These are phyloP conservation scores for Bombus waltoni DNA, from an alignment of 1,140 invertebrate species.

Conservation along the genomic window DNA sequence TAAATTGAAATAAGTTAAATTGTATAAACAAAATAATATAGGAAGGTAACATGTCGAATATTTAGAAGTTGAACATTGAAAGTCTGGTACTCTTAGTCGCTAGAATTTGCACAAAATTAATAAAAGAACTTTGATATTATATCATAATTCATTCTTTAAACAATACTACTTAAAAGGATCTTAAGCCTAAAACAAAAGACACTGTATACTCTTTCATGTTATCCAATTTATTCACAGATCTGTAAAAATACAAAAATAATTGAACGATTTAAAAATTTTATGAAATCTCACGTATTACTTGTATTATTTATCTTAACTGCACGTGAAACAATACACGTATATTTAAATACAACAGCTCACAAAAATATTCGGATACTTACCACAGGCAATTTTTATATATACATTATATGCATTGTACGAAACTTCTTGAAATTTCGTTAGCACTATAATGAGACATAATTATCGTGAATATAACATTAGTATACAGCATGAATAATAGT, in stretches of 20 bases:
- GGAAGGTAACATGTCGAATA: not conserved
- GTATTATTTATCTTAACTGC: too few species aligned
- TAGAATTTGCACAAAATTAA: not conserved
- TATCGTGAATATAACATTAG: too few species aligned
- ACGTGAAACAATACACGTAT: too few species aligned
- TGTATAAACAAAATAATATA: too few species aligned
- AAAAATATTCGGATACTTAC: too few species aligned
- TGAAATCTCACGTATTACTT: not conserved
- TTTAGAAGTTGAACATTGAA: not conserved
- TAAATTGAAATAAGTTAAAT: not conserved
- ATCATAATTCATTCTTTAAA: not conserved
- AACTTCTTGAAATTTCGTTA: too few species aligned
- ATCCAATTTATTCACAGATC: not conserved
- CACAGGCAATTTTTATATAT: too few species aligned
- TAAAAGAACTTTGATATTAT: not conserved
- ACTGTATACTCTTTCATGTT: not conserved
- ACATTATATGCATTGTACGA: too few species aligned
- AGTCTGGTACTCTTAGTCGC: too few species aligned
- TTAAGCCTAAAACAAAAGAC: not conserved
- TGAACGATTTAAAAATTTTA: not conserved
- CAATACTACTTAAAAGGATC: not conserved
- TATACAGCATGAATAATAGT: too few species aligned
- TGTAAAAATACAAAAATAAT: not conserved
- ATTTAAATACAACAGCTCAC: too few species aligned
- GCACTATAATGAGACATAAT: too few species aligned